These are phyloP conservation scores for Trachops cirrhosus DNA, from an alignment of 2,797 vertebrate species.

Conservation along the genomic window DNA sequence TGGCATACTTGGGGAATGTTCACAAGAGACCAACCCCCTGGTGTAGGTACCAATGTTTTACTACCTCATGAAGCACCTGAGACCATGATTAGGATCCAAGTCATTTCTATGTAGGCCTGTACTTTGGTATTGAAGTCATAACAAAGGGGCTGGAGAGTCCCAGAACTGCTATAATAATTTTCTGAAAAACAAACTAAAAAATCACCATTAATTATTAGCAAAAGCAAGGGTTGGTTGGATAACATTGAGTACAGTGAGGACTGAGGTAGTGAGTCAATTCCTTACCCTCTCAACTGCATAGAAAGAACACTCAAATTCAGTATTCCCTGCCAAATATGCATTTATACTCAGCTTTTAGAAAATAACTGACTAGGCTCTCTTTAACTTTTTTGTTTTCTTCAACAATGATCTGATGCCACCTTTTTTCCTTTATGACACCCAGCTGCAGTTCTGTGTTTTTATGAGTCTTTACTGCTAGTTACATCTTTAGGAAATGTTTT, in stretches of 20 bases:
- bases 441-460: not conserved
- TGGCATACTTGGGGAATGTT: constrained; percentile 96
- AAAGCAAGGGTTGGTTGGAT: not conserved
- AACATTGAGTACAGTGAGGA: not conserved
- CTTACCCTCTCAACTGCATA: not conserved
- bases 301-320: not conserved
- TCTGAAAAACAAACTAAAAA: not conserved
- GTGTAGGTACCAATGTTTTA: constrained; percentile 83
- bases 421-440: not conserved
- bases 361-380: not conserved
- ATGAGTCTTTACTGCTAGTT: not conserved
- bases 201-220: not conserved
- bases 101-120: not conserved
- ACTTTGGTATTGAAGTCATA: not conserved
- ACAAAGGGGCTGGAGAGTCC: not conserved
- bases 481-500: not conserved
- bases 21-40: constrained; percentile 92
- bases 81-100: not conserved
- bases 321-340: not conserved
- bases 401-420: not conserved
- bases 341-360: not conserved
- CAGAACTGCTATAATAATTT: not conserved
- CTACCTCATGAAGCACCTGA: not conserved
- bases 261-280: not conserved
- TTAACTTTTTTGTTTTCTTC: not conserved